Percentiles rank a stretch among this genome's conserved stretches.
Evolutionary conservation across 2,113 vertebrate genomes (phyloP).

Genomic region (Thamnaconus septentrionalis): DNA sequence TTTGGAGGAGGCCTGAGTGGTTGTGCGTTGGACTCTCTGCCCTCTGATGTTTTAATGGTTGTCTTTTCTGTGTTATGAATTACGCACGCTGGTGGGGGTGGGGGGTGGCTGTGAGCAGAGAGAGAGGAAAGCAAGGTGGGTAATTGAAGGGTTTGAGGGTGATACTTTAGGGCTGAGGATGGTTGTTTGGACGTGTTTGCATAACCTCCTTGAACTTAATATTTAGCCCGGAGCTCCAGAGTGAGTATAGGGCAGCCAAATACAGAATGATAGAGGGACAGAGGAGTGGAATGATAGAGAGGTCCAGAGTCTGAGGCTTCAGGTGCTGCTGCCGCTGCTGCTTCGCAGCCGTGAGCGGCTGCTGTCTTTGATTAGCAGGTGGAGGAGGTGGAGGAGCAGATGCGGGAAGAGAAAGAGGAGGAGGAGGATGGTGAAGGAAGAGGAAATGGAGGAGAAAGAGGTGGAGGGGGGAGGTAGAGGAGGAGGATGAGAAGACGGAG

Average conservation of each 20-base stretch:
- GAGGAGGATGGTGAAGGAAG: conserved; percentile 14
- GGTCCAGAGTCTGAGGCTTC: conserved; percentile 32
- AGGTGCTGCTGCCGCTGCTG: conserved; percentile 53
- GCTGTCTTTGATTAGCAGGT: conserved; percentile 50
- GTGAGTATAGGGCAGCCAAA: conserved; percentile 62
- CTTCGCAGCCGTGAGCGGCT: conserved; percentile 17
- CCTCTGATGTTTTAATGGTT: conserved; percentile 69
- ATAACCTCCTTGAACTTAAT: conserved; percentile 80
- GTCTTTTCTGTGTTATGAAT: conserved; percentile 43
- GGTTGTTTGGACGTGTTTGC: conserved; percentile 77
- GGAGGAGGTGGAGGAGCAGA: conserved; percentile 17
- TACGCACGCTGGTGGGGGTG: too few relatives aligned
- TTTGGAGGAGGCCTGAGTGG: conserved; percentile 27
- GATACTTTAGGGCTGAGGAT: conserved; percentile 74
- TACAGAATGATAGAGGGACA: conserved; percentile 52
- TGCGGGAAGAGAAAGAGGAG: conserved; percentile 17
- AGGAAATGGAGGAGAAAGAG: conserved; percentile 3
- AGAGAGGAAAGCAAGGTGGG: conserved; percentile 72
- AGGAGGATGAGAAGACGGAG: not conserved
- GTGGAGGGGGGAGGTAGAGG: not conserved
- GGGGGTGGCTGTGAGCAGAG: conserved; percentile 55
- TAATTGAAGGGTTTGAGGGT: conserved; percentile 79
- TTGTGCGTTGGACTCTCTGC: conserved; percentile 61
- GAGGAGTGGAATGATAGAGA: conserved; percentile 50
- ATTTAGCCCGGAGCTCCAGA: conserved; percentile 67